phyloP scores from a whole-genome alignment of 2,113 vertebrate species.

The Serilophus lunatus region DNA sequence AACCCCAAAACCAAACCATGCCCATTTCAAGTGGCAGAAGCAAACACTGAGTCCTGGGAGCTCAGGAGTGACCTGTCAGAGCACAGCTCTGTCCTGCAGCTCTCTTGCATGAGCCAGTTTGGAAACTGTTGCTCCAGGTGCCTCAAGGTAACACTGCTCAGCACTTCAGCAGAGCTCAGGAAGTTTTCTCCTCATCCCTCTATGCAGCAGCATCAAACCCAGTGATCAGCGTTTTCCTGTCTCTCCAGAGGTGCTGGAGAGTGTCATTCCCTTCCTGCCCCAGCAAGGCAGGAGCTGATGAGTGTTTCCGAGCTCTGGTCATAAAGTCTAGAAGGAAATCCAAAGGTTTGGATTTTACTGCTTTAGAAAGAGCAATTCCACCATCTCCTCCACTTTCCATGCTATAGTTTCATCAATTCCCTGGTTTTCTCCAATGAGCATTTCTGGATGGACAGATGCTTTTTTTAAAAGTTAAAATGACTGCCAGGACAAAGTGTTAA shows the following conservation, averaged over 20 bases:
- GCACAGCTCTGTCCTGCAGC: background rate
- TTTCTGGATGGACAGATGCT: background rate
- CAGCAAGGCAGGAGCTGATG: background rate
- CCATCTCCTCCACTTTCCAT: background rate
- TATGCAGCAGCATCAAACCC: background rate
- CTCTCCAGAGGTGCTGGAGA: background rate
- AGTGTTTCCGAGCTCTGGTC: background rate
- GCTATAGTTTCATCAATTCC: background rate
- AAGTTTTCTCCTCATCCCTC: background rate
- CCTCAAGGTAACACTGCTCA: background rate
- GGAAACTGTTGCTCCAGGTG: background rate
- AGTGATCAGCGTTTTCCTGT: background rate
- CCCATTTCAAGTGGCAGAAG: background rate
- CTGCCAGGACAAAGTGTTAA: background rate
- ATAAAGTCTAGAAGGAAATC: background rate
- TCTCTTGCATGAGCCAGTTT: background rate
- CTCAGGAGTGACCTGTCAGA: background rate
- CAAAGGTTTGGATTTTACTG: background rate
- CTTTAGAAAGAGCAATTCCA: background rate
- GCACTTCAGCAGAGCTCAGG: background rate
- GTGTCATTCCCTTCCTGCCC: rapidly evolving
- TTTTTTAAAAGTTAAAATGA: background rate
- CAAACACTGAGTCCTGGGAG: background rate
- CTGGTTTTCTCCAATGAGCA: background rate
- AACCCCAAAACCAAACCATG: background rate